phyloP scores from a whole-genome alignment of 2,113 vertebrate species.

The Oplegnathus fasciatus region DNA sequence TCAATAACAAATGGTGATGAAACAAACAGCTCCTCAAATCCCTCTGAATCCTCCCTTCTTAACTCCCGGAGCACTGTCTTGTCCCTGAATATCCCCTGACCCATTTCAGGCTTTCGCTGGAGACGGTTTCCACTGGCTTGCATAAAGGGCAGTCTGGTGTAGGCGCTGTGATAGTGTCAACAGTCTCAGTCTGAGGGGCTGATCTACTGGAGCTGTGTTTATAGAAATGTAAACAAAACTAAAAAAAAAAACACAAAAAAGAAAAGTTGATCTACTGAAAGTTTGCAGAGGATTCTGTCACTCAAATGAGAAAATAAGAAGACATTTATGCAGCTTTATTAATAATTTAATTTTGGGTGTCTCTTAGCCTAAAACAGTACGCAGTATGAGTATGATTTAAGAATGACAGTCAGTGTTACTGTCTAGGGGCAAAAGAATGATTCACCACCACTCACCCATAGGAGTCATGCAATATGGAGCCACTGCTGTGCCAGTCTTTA shows the following conservation, averaged over 20 bases:
- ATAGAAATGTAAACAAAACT: neutral
- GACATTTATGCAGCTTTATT: neutral
- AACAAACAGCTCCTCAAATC: slow-evolving; percentile 69
- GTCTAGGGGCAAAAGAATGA: neutral
- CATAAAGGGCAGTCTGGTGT: slow-evolving; percentile 44
- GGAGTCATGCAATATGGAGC: neutral
- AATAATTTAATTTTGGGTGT: neutral
- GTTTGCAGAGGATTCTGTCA: neutral
- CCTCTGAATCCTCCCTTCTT: slow-evolving; percentile 51
- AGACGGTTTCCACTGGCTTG: slow-evolving; percentile 43
- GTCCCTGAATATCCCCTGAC: slow-evolving; percentile 70
- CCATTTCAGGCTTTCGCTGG: slow-evolving; percentile 60
- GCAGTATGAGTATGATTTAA: neutral
- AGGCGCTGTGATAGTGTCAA: slow-evolving; percentile 25
- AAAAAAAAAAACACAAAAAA: neutral
- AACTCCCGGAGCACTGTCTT: slow-evolving; percentile 35
- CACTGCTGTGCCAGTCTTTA: neutral
- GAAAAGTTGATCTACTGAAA: neutral
- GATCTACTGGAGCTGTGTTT: slow-evolving; percentile 6
- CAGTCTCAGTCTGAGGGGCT: slow-evolving; percentile 39
- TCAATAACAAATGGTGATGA: slow-evolving; percentile 59
- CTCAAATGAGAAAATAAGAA: neutral
- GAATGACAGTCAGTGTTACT: neutral
- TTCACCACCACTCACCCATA: neutral
- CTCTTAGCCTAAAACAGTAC: no score